Evolutionary conservation across 2,113 vertebrate species (phyloP).

Genomic region (Tupaia chinensis): DNA sequence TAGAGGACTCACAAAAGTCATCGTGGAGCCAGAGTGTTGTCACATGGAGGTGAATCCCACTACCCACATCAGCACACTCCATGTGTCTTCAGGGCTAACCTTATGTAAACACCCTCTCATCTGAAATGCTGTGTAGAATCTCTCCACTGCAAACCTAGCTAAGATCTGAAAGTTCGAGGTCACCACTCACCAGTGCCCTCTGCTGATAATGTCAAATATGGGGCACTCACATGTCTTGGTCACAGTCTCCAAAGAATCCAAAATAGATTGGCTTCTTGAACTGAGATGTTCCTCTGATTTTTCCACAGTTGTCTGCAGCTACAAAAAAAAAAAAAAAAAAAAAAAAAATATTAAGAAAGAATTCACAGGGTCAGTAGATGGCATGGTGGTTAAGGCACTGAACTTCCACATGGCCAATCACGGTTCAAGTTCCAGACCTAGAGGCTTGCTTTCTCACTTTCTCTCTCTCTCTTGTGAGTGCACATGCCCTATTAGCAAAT

Average conservation of each 20-base stretch:
- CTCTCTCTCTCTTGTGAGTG: too few relatives aligned
- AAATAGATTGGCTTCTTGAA: constrained; percentile 86
- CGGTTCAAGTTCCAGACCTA: too few relatives aligned
- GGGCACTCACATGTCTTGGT: constrained; percentile 90
- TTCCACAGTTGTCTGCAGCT: constrained; percentile 91
- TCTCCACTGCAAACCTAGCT: constrained; percentile 17
- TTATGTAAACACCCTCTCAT: neutral
- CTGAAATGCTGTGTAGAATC: neutral
- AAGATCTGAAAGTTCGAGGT: constrained; percentile 31
- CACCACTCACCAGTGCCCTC: constrained; percentile 79
- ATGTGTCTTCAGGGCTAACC: neutral
- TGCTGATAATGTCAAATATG: constrained; percentile 76
- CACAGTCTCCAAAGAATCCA: constrained; percentile 88
- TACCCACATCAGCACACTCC: neutral
- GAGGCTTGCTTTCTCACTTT: too few relatives aligned
- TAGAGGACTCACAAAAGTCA: neutral
- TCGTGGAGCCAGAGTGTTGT: neutral
- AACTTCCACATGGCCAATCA: too few relatives aligned
- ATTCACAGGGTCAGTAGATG: too few relatives aligned
- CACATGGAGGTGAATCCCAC: neutral
- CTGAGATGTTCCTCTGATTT: constrained; percentile 88
- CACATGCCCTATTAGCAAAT: too few relatives aligned
- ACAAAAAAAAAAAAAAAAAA: constrained; percentile 68
- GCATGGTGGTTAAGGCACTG: too few relatives aligned
- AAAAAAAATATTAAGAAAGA: too few relatives aligned